Percentiles rank a stretch among this genome's conserved stretches.
These are phyloP conservation scores for Mellivora capensis DNA, from an alignment of 2,113 vertebrate species.

Conservation along the genomic window DNA sequence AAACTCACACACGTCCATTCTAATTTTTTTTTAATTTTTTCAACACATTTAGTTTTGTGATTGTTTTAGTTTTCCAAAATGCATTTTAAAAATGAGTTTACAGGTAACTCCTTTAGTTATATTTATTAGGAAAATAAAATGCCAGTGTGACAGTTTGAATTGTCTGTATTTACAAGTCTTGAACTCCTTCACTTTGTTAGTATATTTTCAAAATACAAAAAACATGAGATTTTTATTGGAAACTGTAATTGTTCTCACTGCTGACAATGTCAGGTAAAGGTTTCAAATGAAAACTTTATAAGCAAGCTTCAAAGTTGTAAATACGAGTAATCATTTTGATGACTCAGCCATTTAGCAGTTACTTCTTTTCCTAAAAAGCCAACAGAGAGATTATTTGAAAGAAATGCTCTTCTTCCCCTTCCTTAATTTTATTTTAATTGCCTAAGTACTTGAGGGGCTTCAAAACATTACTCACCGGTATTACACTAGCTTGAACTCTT, in stretches of 20 bases:
- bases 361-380: not conserved
- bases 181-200: not conserved
- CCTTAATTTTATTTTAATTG: conserved; percentile 60
- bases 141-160: not conserved
- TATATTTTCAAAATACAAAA: not conserved
- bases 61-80: not conserved
- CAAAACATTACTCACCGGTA: not conserved
- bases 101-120: not conserved
- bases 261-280: not conserved
- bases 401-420: not conserved
- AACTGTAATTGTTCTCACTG: not conserved
- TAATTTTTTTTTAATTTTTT: not conserved
- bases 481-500: not conserved
- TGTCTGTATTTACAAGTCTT: not conserved
- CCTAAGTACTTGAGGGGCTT: conserved; percentile 1
- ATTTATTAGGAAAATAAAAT: not conserved
- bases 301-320: not conserved
- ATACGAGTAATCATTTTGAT: not conserved
- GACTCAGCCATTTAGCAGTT: not conserved
- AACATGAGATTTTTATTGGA: not conserved
- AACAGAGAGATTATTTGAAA: conserved; percentile 11
- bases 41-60: not conserved
- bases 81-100: not conserved
- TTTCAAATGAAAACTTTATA: not conserved
- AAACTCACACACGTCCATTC: not conserved